These are phyloP conservation scores for Tenthredo distinguenda DNA, from an alignment of 2,888 invertebrate genomes.

Conservation along the genomic window DNA sequence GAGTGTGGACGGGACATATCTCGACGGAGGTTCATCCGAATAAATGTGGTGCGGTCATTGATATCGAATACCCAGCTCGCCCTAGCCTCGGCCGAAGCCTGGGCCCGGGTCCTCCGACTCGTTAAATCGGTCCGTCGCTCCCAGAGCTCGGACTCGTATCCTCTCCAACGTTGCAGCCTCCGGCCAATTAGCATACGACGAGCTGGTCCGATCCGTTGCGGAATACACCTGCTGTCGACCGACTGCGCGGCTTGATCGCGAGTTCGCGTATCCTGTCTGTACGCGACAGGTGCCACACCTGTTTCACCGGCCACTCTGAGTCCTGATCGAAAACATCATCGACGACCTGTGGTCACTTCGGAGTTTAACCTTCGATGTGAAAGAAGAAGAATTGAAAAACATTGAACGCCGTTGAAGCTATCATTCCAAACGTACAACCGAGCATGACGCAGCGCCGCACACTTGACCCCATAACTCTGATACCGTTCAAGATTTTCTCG, in stretches of 20 bases:
- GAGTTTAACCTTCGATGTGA: background rate
- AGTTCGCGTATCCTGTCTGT: slow-evolving; percentile 57
- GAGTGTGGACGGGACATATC: background rate
- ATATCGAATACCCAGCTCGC: background rate
- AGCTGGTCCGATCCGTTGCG: slow-evolving; percentile 68
- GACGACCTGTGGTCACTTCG: background rate
- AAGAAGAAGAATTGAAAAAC: background rate
- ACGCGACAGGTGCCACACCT: slow-evolving; percentile 76
- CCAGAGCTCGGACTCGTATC: slow-evolving; percentile 60
- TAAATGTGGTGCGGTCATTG: slow-evolving; percentile 7
- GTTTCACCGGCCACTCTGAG: slow-evolving; percentile 64
- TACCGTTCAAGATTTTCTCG: background rate
- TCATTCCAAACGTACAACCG: background rate
- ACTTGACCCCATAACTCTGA: background rate
- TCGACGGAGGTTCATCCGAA: background rate
- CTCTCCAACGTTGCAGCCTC: slow-evolving; percentile 67
- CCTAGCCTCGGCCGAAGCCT: slow-evolving; percentile 54
- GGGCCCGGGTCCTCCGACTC: slow-evolving; percentile 69
- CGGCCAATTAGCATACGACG: slow-evolving; percentile 76
- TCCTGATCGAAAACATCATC: background rate
- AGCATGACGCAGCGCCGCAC: background rate
- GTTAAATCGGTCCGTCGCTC: slow-evolving; percentile 71
- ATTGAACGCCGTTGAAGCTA: background rate
- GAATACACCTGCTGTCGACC: slow-evolving; percentile 69
- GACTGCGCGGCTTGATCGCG: slow-evolving; percentile 53